phyloP scores from a whole-genome alignment of 2,888 invertebrate species.

The Dorcus hopei region DNA sequence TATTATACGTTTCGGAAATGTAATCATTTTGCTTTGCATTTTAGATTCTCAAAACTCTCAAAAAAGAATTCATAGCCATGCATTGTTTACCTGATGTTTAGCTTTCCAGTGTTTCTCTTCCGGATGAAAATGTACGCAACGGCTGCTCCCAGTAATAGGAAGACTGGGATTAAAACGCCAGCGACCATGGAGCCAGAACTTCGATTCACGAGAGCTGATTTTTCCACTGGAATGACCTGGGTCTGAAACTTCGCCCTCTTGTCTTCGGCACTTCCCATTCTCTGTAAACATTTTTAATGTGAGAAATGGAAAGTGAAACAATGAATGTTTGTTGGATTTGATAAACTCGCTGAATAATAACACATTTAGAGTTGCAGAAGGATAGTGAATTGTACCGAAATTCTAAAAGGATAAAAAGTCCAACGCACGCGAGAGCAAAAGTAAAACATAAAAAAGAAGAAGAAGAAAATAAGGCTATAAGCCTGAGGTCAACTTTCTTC shows the following conservation, averaged over 20 bases:
- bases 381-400: background rate
- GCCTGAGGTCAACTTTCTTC: too few species aligned
- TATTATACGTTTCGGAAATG: too few species aligned
- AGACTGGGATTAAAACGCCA: slow-evolving; percentile 17
- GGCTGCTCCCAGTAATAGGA: slow-evolving; percentile 17
- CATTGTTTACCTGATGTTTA: slow-evolving; percentile 24
- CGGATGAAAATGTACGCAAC: slow-evolving; percentile 23
- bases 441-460: too few species aligned
- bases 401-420: background rate
- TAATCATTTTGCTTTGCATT: too few species aligned
- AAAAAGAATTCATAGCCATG: too few species aligned
- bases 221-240: slow-evolving; percentile 1
- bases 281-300: background rate
- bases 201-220: background rate
- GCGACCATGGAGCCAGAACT: slow-evolving; percentile 14
- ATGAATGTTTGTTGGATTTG: too few species aligned
- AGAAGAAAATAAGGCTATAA: too few species aligned
- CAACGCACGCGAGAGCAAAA: too few species aligned
- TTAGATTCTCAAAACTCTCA: too few species aligned
- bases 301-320: too few species aligned
- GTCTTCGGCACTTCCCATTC: background rate
- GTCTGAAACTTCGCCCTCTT: slow-evolving; percentile 17
- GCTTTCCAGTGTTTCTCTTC: slow-evolving; percentile 21
- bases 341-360: too few species aligned
- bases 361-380: background rate